Conservation (phyloP, 2,888 invertebrate genomes). For the Timema cristinae region DNA sequence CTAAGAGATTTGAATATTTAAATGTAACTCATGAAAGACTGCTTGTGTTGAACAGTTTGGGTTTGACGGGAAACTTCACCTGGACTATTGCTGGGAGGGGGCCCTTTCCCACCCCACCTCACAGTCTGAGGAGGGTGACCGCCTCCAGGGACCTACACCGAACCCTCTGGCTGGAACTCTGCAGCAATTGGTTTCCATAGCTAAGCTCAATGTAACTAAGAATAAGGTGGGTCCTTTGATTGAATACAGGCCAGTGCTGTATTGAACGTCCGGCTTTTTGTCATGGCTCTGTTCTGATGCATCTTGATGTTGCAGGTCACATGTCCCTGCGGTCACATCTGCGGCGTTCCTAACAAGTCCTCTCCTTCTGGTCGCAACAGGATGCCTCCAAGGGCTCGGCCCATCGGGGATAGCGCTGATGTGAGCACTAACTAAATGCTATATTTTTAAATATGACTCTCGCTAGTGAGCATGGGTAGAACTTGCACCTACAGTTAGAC, state of each 20-base stretch:
- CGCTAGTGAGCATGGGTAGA: not conserved
- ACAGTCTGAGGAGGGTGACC: conserved; percentile 18
- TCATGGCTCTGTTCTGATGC: not conserved
- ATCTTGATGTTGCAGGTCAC: conserved; percentile 21
- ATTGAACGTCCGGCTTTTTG: not conserved
- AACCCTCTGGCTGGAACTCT: conserved; percentile 44
- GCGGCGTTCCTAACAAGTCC: conserved; percentile 39
- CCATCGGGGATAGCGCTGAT: not conserved
- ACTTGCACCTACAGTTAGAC: too few relatives aligned
- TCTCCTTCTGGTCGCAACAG: not conserved
- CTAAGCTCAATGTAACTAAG: conserved; percentile 46
- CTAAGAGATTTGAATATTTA: not conserved
- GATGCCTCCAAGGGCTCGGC: not conserved
- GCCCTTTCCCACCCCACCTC: not conserved
- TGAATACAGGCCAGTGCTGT: too few relatives aligned
- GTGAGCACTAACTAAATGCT: not conserved
- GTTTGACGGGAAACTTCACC: conserved; percentile 64
- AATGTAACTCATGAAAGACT: not conserved
- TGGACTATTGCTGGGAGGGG: conserved; percentile 79
- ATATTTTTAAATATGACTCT: not conserved
- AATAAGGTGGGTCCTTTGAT: conserved; percentile 40
- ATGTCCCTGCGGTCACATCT: conserved; percentile 56
- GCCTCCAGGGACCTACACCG: conserved; percentile 16
- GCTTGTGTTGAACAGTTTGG: conserved; percentile 56
- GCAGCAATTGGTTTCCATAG: conserved; percentile 53